Conservation (phyloP, 2,113 vertebrate species). For the Sapayoa aenigma region DNA sequence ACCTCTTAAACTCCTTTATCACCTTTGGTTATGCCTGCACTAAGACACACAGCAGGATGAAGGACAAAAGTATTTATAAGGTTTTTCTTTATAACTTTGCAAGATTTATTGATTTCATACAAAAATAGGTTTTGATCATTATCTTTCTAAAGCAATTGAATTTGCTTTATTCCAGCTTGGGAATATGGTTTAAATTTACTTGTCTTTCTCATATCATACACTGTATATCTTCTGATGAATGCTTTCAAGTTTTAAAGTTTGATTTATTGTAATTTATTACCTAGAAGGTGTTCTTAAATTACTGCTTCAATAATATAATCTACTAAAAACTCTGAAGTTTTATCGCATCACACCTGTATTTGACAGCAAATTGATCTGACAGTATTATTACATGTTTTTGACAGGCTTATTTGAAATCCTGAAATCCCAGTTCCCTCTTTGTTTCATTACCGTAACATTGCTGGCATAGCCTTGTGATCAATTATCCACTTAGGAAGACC, state of each 20-base stretch:
- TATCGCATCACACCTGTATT: conserved; percentile 40
- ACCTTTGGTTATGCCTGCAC: not conserved
- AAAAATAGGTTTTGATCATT: conserved; percentile 8
- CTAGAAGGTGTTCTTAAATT: conserved; percentile 49
- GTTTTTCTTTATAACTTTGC: not conserved
- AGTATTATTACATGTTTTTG: conserved; percentile 66
- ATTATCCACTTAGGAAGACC: conserved; percentile 49
- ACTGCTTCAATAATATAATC: conserved; percentile 48
- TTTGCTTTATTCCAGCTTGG: not conserved
- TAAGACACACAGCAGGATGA: not conserved
- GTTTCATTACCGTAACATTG: conserved; percentile 36
- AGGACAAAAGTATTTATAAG: not conserved
- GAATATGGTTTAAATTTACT: conserved; percentile 5
- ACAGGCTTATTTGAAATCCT: conserved; percentile 55
- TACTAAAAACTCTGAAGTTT: conserved; percentile 43
- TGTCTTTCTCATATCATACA: not conserved
- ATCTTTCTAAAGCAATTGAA: not conserved
- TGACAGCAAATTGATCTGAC: conserved; percentile 66
- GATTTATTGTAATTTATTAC: conserved; percentile 64
- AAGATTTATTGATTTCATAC: conserved; percentile 6
- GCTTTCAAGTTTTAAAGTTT: conserved; percentile 12
- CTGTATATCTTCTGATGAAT: not conserved
- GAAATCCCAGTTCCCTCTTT: conserved; percentile 36
- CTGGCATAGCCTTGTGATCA: conserved; percentile 44
- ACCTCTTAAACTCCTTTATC: not conserved